A percentile compares a stretch with the other conserved stretches of the same genome.
These are phyloP conservation scores for Eremobia ochroleuca DNA, from an alignment of 2,888 invertebrate species.

Conservation along the genomic window DNA sequence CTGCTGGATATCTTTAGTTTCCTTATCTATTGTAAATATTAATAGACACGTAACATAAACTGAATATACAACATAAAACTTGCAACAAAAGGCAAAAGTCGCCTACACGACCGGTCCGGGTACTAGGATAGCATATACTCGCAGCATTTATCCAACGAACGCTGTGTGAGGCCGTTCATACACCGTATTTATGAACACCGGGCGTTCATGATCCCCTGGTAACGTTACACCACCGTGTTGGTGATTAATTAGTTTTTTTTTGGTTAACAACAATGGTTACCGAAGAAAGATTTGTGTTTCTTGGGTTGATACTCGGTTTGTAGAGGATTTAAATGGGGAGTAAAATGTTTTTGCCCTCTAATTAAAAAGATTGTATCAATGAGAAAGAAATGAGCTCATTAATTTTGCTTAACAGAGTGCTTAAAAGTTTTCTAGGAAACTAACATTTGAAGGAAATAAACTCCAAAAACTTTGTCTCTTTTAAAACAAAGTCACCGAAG, in stretches of 20 bases:
- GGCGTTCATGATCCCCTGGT: constrained; percentile 82
- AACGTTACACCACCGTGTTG: constrained; percentile 82
- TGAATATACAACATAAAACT: constrained; percentile 67
- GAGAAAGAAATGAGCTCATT: constrained; percentile 51
- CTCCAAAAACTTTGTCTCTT: not conserved
- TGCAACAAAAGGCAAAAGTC: constrained; percentile 74
- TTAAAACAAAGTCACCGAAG: constrained; percentile 23
- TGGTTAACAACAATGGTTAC: constrained; percentile 63
- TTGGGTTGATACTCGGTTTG: constrained; percentile 33
- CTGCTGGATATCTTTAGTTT: constrained; percentile 42
- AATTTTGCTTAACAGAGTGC: constrained; percentile 40
- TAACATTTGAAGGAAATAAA: not conserved
- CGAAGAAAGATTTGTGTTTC: constrained; percentile 45
- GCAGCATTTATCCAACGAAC: constrained; percentile 82
- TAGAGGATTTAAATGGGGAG: constrained; percentile 38
- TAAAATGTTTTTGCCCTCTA: constrained; percentile 37
- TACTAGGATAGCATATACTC: constrained; percentile 76
- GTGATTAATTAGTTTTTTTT: constrained; percentile 82
- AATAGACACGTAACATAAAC: constrained; percentile 67
- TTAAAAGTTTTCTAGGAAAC: constrained; percentile 39
- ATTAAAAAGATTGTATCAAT: constrained; percentile 61
- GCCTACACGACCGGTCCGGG: constrained; percentile 82
- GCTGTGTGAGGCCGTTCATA: constrained; percentile 88
- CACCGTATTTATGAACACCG: constrained; percentile 88
- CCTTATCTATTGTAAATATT: constrained; percentile 68